Evolutionary conservation across 1,140 invertebrate species (phyloP), one percentile per base, ranked within the genome.

Genomic region (Carposina sasakii): DNA sequence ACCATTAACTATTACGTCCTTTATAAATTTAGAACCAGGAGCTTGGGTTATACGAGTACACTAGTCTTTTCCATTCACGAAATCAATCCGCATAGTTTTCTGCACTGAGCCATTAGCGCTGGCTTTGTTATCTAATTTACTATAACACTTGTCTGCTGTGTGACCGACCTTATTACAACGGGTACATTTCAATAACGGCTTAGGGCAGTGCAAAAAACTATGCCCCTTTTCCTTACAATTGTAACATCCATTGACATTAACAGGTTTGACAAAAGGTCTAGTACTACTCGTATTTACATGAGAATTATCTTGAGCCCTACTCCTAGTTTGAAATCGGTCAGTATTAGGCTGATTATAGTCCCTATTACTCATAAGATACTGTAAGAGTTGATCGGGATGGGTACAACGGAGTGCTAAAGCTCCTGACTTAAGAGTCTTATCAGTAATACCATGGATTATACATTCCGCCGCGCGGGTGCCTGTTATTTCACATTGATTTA

Each of bases 401-500:
- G 33, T 46, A 13, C 31, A 46, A 12, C 43, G 17, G 8, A 46
- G 15, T 13, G 43, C 33, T 34, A 34, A 31, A 13, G 43, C 43
- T 34, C 30, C 13, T 15, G 43, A 34, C 3, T 31, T 12, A 1
- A 36, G 17, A 15, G 43, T 46, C 13, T 31, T 20, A 46, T 46
- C 43, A 5, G 43, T 34, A 15, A 46, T 17, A 12, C 43, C 43
- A 13, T 34, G 36, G 12, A 46, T 21, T 34, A 46, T 46, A 17
- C 30, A 46, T 21, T 46, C 43, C n/a, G 36, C 43, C 3, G 43
- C 43, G 16, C 36, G 21, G 33, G 23, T 46, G 13, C 43, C 43
- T 12, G 43, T 15, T 33, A 46, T 46, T 13, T 46, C 12, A 23
- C 43, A 46, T 21, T 46, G 43, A 23, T 46, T 46, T n/a, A 46